Percentiles rank a stretch among this genome's conserved stretches.
phyloP scores from a whole-genome alignment of 2,888 invertebrate genomes.

The Poecilobothrus nobilitatus region DNA sequence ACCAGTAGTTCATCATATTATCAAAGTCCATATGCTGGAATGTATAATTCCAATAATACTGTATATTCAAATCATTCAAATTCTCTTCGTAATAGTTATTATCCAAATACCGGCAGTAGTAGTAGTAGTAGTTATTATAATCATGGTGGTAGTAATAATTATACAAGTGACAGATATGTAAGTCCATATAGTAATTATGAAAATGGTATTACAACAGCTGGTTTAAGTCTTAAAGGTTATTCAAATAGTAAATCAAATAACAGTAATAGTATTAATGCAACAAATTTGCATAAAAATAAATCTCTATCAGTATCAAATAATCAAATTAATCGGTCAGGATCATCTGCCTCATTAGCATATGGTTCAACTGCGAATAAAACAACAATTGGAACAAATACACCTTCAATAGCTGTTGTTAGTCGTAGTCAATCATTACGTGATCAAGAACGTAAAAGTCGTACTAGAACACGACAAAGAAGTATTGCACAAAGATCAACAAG shows the following conservation, averaged over 20 bases:
- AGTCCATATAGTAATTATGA: constrained; percentile 43
- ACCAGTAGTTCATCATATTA: constrained; percentile 27
- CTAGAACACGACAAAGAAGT: constrained; percentile 37
- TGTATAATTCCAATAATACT: constrained; percentile 40
- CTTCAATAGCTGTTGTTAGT: constrained; percentile 33
- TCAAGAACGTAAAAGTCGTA: constrained; percentile 44
- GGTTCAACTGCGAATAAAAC: constrained; percentile 22
- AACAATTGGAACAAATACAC: constrained; percentile 35
- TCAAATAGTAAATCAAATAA: constrained; percentile 34
- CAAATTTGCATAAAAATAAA: constrained; percentile 28
- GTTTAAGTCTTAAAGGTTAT: constrained; percentile 33
- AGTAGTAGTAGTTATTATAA: constrained; percentile 26
- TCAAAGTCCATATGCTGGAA: constrained; percentile 40
- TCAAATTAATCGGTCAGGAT: constrained; percentile 30
- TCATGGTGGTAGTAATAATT: constrained; percentile 29
- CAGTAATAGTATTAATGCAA: constrained; percentile 25
- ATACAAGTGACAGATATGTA: constrained; percentile 38
- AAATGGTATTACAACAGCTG: constrained; percentile 44
- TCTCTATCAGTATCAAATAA: constrained; percentile 38
- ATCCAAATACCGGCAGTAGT: constrained; percentile 21
- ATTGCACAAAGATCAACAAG: constrained; percentile 51
- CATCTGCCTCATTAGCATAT: constrained; percentile 20
- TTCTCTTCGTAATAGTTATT: constrained; percentile 29
- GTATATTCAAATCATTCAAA: constrained; percentile 33
- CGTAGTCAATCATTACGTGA: constrained; percentile 43